Evolutionary conservation across 2,113 vertebrate genomes (phyloP).

Genomic region (Lathamus discolor): DNA sequence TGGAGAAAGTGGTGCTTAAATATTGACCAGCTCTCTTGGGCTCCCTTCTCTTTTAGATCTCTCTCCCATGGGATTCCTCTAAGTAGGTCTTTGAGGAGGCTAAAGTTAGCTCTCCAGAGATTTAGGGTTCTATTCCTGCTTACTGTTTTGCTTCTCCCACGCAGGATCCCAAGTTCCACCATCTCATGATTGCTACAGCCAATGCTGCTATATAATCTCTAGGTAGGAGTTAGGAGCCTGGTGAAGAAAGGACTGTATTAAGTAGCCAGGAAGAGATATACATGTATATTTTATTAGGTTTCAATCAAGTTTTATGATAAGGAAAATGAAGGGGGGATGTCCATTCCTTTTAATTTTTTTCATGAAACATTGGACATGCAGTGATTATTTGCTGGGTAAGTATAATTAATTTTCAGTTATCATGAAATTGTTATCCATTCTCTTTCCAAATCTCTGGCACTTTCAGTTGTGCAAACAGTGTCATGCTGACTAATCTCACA

Average conservation of each 20-base stretch:
- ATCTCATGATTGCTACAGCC: not conserved
- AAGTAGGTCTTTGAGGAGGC: not conserved
- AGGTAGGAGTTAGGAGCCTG: not conserved
- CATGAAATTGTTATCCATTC: not conserved
- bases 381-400: not conserved
- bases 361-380: not conserved
- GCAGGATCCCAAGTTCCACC: not conserved
- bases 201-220: not conserved
- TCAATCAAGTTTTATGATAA: not conserved
- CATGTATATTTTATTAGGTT: not conserved
- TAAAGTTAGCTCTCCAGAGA: not conserved
- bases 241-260: not conserved
- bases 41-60: not conserved
- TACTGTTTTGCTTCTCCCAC: not conserved
- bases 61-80: not conserved
- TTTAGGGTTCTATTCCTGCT: not conserved
- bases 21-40: not conserved
- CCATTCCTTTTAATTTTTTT: not conserved
- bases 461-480: not conserved
- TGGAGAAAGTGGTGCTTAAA: not conserved
- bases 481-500: not conserved
- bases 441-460: not conserved
- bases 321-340: not conserved
- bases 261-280: not conserved
- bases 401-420: conserved; percentile 17